Evolutionary conservation across 2,797 vertebrate species (phyloP), one percentile per base, ranked within the genome.

Genomic region (Oreochromis mossambicus): DNA sequence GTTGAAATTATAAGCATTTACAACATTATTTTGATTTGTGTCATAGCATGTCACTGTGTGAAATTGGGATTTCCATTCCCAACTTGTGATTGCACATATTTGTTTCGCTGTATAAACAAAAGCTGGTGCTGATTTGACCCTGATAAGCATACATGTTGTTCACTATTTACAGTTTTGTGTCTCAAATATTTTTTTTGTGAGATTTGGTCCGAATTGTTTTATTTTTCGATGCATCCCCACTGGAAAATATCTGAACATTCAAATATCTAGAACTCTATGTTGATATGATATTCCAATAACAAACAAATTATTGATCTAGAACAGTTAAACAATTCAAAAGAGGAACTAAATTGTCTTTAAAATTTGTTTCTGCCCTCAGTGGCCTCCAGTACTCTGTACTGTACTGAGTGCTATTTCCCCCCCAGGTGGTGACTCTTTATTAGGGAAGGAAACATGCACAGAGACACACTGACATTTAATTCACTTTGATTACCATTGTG

Each of bases 371-470:
- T 12, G 41, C 54, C 76, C 36, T 56, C 4, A 1, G 75, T 66
- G 43, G 48, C 46, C 38, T 41, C 34, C 21, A 50, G 61, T 48
- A 50, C 8, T 78, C 13, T 78, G n/a, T 24, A 24, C 70, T 78
- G 36, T 26, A 24, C 76, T 80, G 48, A 77, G n/a, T 43, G 68
- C 83, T 7, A 41, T 48, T 8, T 4, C 86, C 83, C 81, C 66
- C 8, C 5, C 36, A 32, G 86, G 84, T 85, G 83, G 83, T 36
- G 63, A 61, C 77, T 77, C 41, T 85, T 84, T 68, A 83, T 91
- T 90, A 88, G 52, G 24, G n/a, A 77, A 11, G 7, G 50, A 79
- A 81, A 70, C 46, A 70, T 55, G 43, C 51, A 54, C 61, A 75
- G 34, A 38, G n/a, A 78, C 21, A 61, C 26, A 51, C 29, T 55